phyloP scores from a whole-genome alignment of 1,140 invertebrate genomes.

The Mercenaria mercenaria region DNA sequence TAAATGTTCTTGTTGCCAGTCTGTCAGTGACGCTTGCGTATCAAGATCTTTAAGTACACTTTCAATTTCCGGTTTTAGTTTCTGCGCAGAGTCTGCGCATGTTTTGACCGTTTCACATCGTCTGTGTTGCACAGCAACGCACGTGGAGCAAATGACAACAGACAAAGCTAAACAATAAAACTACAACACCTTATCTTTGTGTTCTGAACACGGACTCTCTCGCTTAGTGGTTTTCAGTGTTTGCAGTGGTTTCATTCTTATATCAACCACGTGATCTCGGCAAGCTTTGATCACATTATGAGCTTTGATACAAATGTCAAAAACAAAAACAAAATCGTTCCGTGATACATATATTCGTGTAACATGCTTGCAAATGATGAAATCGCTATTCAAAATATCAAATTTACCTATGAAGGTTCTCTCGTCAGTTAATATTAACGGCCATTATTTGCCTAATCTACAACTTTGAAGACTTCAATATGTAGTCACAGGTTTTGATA shows the following conservation, averaged over 20 bases:
- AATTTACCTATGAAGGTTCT: too few species aligned
- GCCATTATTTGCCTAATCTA: too few species aligned
- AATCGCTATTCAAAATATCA: too few species aligned
- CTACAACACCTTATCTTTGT: slow-evolving; percentile 72
- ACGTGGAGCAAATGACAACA: slow-evolving; percentile 70
- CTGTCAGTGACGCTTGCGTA: slow-evolving; percentile 66
- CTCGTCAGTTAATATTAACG: too few species aligned
- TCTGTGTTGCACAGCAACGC: slow-evolving; percentile 74
- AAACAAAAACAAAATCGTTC: slow-evolving; percentile 73
- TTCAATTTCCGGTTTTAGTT: slow-evolving; percentile 74
- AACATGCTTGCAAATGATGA: too few species aligned
- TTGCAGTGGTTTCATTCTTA: slow-evolving; percentile 71
- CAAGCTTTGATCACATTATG: slow-evolving; percentile 77
- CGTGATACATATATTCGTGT: too few species aligned
- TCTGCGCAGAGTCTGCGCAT: slow-evolving; percentile 71
- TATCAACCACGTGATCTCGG: slow-evolving; percentile 73
- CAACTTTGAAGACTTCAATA: too few species aligned
- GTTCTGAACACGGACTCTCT: slow-evolving; percentile 72
- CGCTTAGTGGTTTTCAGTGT: slow-evolving; percentile 68
- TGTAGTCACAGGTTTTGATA: too few species aligned
- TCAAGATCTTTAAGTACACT: slow-evolving; percentile 69
- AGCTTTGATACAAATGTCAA: slow-evolving; percentile 73
- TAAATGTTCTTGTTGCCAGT: slow-evolving; percentile 71
- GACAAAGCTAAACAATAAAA: slow-evolving; percentile 76
- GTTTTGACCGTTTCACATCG: slow-evolving; percentile 76